Evolutionary conservation across 2,113 vertebrate genomes (phyloP).

Genomic region (Antennarius striatus): DNA sequence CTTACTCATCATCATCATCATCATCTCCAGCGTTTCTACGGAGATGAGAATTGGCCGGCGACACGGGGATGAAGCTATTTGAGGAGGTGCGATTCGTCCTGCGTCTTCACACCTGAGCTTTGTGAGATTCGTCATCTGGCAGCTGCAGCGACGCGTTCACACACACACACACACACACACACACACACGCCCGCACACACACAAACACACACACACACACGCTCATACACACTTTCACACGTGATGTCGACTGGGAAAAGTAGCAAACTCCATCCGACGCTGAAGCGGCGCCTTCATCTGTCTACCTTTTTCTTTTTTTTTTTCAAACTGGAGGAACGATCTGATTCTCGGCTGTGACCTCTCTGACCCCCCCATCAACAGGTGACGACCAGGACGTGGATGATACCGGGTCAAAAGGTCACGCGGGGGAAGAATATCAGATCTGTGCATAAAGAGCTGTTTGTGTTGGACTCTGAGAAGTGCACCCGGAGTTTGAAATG

Average conservation of each 20-base stretch:
- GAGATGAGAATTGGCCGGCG: slow-evolving; percentile 62
- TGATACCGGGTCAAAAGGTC: too few relatives aligned
- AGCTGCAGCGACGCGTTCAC: neutral
- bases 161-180: neutral
- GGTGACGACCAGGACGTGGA: neutral
- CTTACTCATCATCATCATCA: slow-evolving; percentile 4
- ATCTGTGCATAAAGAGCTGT: neutral
- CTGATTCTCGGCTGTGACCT: too few relatives aligned
- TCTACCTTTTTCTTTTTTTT: too few relatives aligned
- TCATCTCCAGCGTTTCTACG: slow-evolving; percentile 33
- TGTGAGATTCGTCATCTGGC: slow-evolving; percentile 56
- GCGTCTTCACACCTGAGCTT: slow-evolving; percentile 62
- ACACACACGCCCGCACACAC: too few relatives aligned
- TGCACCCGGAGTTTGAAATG: slow-evolving; percentile 1
- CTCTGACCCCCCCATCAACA: too few relatives aligned
- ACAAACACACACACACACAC: too few relatives aligned
- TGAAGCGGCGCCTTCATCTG: too few relatives aligned
- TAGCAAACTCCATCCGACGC: too few relatives aligned
- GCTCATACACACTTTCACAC: too few relatives aligned
- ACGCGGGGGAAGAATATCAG: neutral
- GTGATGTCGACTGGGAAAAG: too few relatives aligned
- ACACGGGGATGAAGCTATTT: slow-evolving; percentile 67
- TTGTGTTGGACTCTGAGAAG: slow-evolving; percentile 1
- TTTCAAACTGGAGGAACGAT: too few relatives aligned
- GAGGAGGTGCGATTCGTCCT: slow-evolving; percentile 40